Evolutionary conservation across 1,140 invertebrate species (phyloP).

Genomic region (Lamellibrachia luymesi): DNA sequence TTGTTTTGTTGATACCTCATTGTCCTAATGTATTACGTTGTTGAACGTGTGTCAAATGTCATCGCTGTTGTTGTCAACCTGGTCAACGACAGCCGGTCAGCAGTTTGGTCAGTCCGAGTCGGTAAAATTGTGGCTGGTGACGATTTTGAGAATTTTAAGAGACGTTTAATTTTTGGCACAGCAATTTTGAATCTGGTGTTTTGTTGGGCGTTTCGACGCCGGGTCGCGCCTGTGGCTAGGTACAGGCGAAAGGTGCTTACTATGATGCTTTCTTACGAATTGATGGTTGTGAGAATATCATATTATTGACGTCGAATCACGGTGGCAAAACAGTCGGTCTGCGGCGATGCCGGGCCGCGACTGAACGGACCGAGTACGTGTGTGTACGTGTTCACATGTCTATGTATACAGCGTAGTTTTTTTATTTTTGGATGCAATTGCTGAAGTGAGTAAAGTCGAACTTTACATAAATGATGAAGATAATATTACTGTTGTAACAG

Average conservation of each 20-base stretch:
- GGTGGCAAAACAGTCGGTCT: too few species aligned
- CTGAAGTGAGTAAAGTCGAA: background rate
- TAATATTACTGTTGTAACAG: background rate
- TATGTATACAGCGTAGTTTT: background rate
- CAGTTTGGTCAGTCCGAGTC: background rate
- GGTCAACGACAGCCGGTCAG: background rate
- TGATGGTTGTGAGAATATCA: background rate
- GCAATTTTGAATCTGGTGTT: background rate
- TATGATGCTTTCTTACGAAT: background rate
- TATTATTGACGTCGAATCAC: background rate
- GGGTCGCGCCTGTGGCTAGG: background rate
- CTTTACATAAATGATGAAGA: background rate
- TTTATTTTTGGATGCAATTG: constrained; percentile 2
- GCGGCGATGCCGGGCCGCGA: background rate
- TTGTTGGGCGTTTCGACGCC: background rate
- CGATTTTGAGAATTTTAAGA: background rate
- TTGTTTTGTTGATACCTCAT: background rate
- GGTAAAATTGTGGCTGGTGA: background rate
- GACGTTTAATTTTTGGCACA: background rate
- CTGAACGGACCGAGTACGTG: background rate
- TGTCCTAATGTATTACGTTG: background rate
- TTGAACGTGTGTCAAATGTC: background rate
- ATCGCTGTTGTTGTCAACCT: background rate
- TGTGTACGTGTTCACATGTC: background rate
- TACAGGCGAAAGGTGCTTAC: background rate